Evolutionary conservation across 2,113 vertebrate species (phyloP).

Genomic region (Carassius carassius): DNA sequence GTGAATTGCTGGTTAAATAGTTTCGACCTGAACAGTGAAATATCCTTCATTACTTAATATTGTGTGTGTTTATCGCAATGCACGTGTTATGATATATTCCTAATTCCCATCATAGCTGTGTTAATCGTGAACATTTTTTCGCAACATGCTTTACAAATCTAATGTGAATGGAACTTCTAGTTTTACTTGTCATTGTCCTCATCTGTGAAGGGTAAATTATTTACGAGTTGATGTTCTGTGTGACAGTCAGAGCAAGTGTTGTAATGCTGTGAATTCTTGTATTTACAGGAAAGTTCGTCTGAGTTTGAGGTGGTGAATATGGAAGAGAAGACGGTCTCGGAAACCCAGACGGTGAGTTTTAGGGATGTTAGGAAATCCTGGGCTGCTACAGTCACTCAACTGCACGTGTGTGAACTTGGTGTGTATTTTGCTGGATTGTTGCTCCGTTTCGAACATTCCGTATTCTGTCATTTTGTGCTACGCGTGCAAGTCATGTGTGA

Average conservation of each 20-base stretch:
- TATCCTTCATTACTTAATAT: not conserved
- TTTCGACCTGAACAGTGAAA: not conserved
- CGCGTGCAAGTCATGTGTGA: not conserved
- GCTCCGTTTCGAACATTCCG: not conserved
- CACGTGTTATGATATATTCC: not conserved
- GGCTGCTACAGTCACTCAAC: not conserved
- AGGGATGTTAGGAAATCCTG: slow-evolving; percentile 46
- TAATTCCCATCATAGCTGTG: not conserved
- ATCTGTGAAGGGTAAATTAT: not conserved
- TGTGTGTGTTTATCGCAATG: not conserved
- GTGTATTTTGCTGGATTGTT: not conserved
- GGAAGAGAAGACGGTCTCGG: slow-evolving; percentile 70
- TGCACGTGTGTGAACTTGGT: not conserved
- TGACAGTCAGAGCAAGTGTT: not conserved
- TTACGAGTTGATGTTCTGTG: not conserved
- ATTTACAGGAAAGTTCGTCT: slow-evolving; percentile 81
- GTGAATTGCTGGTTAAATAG: not conserved
- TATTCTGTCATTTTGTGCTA: not conserved
- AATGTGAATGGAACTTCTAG: not conserved
- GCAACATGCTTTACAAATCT: not conserved
- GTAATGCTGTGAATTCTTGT: slow-evolving; percentile 46
- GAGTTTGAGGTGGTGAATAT: slow-evolving; percentile 85
- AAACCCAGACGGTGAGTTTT: slow-evolving; percentile 76
- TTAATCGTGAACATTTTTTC: not conserved
- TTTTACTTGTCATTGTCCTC: not conserved